Conservation (phyloP, 1,140 invertebrate genomes). For the Delia radicum region DNA sequence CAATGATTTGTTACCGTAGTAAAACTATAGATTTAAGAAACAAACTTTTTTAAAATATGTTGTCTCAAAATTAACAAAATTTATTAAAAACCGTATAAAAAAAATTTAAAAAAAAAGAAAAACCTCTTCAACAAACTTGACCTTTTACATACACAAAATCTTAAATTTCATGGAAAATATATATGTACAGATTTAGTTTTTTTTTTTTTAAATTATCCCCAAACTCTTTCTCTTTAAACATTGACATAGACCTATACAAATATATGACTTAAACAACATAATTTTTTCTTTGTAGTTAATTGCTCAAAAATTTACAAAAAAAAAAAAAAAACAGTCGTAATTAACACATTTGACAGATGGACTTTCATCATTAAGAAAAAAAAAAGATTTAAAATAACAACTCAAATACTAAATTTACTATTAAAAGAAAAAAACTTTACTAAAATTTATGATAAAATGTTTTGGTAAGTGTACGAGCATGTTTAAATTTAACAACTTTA, state of each 20-base stretch:
- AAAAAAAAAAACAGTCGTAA: not conserved
- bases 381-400: not conserved
- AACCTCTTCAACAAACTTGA: no score
- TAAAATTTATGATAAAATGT: not conserved
- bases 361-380: not conserved
- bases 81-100: not conserved
- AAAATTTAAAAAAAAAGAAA: no score
- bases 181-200: not conserved
- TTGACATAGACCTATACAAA: not conserved
- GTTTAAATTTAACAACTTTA: not conserved
- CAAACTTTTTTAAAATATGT: no score
- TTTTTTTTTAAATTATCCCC: not conserved
- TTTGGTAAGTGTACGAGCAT: no score
- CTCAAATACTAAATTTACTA: no score
- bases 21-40: no score
- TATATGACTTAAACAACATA: no score
- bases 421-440: not conserved
- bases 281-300: no score
- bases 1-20: not conserved
- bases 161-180: not conserved
- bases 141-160: not conserved
- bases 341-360: not conserved
- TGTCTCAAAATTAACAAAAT: not conserved
- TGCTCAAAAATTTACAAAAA: no score
- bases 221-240: not conserved